Evolutionary conservation across 2,113 vertebrate genomes (phyloP).

Genomic region (Platanista minor): DNA sequence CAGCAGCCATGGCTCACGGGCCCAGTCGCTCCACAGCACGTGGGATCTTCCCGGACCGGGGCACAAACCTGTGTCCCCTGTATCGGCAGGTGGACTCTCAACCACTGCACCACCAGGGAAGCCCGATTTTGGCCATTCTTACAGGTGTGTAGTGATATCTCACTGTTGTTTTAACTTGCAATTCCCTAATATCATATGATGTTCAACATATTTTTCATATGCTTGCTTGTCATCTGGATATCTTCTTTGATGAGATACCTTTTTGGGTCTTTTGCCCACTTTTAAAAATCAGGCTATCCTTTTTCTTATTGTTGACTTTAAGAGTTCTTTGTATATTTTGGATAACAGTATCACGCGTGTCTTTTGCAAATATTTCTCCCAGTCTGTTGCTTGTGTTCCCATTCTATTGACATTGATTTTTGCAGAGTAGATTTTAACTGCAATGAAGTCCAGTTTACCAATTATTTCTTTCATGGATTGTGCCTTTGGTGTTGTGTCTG

Average conservation of each 20-base stretch:
- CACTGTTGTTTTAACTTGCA: background rate
- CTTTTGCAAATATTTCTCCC: background rate
- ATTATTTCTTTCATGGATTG: too few species aligned
- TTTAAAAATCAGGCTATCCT: background rate
- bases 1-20: too few species aligned
- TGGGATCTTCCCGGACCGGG: too few species aligned
- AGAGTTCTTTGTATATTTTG: background rate
- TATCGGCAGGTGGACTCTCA: too few species aligned
- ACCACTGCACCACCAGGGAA: too few species aligned
- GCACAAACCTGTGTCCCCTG: too few species aligned
- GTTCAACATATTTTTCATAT: background rate
- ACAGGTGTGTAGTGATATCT: background rate
- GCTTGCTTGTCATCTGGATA: background rate
- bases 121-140: background rate
- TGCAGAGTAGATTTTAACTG: background rate
- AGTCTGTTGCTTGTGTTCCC: background rate
- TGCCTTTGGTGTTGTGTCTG: background rate
- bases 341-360: background rate
- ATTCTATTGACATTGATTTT: background rate
- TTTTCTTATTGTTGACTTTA: background rate
- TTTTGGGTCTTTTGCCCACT: background rate
- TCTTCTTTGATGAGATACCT: background rate
- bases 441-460: background rate
- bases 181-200: background rate
- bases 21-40: too few species aligned